Evolutionary conservation across 2,797 vertebrate species (phyloP), one percentile per base, ranked within the genome.

Genomic region (Discoglossus pictus): DNA sequence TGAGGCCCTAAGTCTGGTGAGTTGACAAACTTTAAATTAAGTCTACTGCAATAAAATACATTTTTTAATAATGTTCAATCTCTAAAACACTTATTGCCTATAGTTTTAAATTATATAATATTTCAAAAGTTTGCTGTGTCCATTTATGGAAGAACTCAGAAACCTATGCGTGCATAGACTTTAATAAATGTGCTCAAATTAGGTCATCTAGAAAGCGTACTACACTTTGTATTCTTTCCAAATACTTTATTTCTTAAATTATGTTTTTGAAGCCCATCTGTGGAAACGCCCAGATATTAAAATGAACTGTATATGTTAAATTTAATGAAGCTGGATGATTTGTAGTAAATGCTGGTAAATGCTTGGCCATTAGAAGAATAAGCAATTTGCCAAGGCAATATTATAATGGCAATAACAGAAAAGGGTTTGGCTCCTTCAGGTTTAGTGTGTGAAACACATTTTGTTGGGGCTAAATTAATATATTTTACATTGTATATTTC

Each of bases 341-440:
- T 61, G 38, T 39, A 38, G 6, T 47, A 44, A 24, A 61, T 50
- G 17, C 59, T 61, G 44, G 44, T 61, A 48, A 48, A 61, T 43
- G 17, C 34, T n/a, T 48, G 31, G 44, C 34, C 3, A 24, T n/a
- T 21, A 39, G 18, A 47, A 24, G 16, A 50, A 39, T 11, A 18
- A 24, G 13, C n/a, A 35, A n/a, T 50, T 38, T 50, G 44, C 44
- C 58, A 48, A 48, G 46, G 8, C 35, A 50, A 17, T 18, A 3
- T 46, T 27, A 31, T 12, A 59, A 46, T 6, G 44, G 7, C 10
- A 58, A 36, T 25, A 34, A 34, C 27, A 31, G 25, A 46, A 16
- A n/a, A n/a, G n/a, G 20, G 21, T 25, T 24, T 35, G 34, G 18
- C 16, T 46, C 16, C 20, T 21, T 35, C 34, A 12, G 11, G 46